Evolutionary conservation across 2,113 vertebrate genomes (phyloP).

Genomic region (Bubo blakistoni): DNA sequence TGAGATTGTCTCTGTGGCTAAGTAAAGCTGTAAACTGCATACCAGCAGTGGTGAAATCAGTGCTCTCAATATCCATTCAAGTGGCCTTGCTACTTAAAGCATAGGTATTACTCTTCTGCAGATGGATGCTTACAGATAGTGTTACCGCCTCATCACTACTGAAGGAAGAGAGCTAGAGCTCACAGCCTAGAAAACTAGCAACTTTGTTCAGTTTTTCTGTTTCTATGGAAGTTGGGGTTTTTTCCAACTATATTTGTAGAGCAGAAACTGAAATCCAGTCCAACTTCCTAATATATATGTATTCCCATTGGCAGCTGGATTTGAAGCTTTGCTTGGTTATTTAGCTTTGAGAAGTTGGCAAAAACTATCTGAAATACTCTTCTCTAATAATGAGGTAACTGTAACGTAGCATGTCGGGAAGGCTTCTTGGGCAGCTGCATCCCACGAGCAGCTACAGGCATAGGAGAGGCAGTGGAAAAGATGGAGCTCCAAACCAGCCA

Average conservation of each 20-base stretch:
- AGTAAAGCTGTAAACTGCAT: background rate
- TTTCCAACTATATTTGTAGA: background rate
- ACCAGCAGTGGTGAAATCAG: background rate
- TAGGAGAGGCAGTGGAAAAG: background rate
- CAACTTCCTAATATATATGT: background rate
- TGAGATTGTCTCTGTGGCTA: background rate
- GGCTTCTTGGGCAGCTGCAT: background rate
- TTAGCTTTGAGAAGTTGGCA: background rate
- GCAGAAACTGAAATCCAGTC: background rate
- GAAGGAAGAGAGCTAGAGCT: background rate
- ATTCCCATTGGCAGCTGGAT: background rate
- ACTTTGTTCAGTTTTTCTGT: background rate
- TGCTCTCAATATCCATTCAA: background rate
- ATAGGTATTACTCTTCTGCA: background rate
- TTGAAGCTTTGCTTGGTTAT: background rate
- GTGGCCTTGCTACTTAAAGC: background rate
- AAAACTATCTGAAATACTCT: background rate
- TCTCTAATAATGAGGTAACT: background rate
- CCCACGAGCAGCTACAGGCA: background rate
- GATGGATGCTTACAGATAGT: background rate
- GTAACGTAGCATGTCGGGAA: fast-evolving
- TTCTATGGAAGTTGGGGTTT: background rate
- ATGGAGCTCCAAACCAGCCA: background rate
- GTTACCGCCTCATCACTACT: background rate
- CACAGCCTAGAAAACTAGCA: background rate